These are phyloP conservation scores for Metallyticus violacea DNA, from an alignment of 2,888 invertebrate genomes.

Conservation along the genomic window DNA sequence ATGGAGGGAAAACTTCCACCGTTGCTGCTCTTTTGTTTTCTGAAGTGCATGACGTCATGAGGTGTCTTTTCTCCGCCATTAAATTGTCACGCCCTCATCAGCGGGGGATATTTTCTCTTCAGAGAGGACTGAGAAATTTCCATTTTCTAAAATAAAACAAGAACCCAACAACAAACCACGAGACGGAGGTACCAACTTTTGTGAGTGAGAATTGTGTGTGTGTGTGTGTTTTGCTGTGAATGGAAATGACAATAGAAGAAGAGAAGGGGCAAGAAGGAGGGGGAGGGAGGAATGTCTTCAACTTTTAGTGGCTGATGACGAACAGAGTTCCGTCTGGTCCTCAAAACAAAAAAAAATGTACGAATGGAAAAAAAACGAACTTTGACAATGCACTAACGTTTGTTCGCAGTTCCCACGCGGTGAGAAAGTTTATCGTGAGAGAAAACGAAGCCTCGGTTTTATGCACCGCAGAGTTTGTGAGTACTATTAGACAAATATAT, in stretches of 20 bases:
- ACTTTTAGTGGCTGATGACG: background rate
- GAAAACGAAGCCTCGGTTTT: too few species aligned
- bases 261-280: background rate
- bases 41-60: background rate
- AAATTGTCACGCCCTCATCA: conserved; percentile 18
- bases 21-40: conserved; percentile 7
- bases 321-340: background rate
- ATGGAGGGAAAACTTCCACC: background rate
- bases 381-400: background rate
- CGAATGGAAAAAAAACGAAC: background rate
- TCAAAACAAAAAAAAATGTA: background rate
- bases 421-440: too few species aligned
- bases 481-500: too few species aligned
- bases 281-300: background rate
- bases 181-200: background rate
- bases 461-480: too few species aligned
- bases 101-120: background rate
- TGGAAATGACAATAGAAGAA: background rate
- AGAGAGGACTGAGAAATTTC: conserved; percentile 1
- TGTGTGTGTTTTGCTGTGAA: background rate
- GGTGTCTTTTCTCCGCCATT: conserved; percentile 12
- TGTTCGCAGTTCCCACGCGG: too few species aligned
- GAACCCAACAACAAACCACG: background rate
- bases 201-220: background rate
- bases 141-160: conserved; percentile 17